Evolutionary conservation across 2,113 vertebrate species (phyloP).

Genomic region (Chiloscyllium plagiosum): DNA sequence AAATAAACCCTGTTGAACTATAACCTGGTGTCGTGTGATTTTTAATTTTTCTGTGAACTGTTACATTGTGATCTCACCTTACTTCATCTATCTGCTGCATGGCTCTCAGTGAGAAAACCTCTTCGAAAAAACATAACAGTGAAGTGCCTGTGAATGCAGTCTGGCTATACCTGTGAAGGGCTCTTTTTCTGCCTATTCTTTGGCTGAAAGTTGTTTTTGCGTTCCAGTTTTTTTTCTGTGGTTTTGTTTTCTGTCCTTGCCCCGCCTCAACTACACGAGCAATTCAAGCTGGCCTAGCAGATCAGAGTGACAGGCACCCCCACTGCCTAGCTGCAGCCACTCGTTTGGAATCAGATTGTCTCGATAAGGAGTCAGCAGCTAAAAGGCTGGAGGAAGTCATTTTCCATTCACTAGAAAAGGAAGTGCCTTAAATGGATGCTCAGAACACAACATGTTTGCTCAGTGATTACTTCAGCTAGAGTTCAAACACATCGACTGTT

Average conservation of each 20-base stretch:
- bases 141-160: background rate
- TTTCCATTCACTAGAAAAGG: slow-evolving; percentile 34
- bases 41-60: background rate
- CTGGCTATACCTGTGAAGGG: background rate
- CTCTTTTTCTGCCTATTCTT: background rate
- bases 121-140: background rate
- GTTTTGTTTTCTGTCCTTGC: background rate
- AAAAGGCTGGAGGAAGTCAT: slow-evolving; percentile 33
- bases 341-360: slow-evolving; percentile 13
- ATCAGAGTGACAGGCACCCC: background rate
- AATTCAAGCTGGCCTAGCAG: background rate
- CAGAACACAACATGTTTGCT: slow-evolving; percentile 22
- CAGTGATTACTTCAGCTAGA: slow-evolving; percentile 23
- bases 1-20: too few relatives aligned
- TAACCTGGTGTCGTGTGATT: too few relatives aligned
- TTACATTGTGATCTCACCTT: background rate
- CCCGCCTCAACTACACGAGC: background rate
- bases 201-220: background rate
- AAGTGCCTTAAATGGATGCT: slow-evolving; percentile 28
- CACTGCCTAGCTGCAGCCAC: background rate
- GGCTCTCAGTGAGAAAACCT: background rate
- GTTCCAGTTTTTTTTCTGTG: background rate
- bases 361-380: background rate
- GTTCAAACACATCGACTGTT: slow-evolving; percentile 35
- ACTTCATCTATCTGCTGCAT: background rate